Evolutionary conservation across 2,113 vertebrate genomes (phyloP).

Genomic region (Cervus canadensis): DNA sequence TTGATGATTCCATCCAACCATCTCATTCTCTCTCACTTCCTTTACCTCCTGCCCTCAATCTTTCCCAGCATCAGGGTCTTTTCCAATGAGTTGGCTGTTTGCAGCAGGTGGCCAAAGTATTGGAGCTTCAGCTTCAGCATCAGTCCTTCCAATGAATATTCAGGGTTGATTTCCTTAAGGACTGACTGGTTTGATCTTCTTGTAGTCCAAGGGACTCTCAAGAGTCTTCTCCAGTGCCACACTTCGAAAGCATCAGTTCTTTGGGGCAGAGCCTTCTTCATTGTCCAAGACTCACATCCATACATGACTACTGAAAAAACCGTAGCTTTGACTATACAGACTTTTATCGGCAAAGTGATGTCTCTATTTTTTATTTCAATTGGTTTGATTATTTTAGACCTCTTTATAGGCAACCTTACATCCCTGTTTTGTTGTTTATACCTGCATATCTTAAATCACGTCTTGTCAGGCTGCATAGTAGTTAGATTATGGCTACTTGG

Average conservation of each 20-base stretch:
- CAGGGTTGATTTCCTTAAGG: not conserved
- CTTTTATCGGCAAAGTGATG: not conserved
- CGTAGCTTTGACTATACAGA: not conserved
- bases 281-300: not conserved
- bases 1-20: not conserved
- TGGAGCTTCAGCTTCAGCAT: not conserved
- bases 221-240: not conserved
- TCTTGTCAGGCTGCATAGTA: not conserved
- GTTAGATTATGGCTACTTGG: not conserved
- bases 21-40: not conserved
- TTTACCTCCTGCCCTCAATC: not conserved
- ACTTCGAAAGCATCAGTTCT: not conserved
- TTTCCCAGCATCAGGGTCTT: not conserved
- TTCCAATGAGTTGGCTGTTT: not conserved
- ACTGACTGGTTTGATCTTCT: not conserved
- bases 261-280: fast-evolving
- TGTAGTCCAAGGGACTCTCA: not conserved
- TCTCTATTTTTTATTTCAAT: not conserved
- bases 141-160: not conserved
- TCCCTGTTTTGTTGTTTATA: not conserved
- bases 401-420: not conserved
- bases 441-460: not conserved
- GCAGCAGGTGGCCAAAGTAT: not conserved
- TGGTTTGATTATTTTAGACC: not conserved
- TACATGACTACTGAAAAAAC: not conserved